Percentiles rank a stretch among this genome's conserved stretches.
Evolutionary conservation across 2,888 invertebrate genomes (phyloP).

Genomic region (Acleris literana): DNA sequence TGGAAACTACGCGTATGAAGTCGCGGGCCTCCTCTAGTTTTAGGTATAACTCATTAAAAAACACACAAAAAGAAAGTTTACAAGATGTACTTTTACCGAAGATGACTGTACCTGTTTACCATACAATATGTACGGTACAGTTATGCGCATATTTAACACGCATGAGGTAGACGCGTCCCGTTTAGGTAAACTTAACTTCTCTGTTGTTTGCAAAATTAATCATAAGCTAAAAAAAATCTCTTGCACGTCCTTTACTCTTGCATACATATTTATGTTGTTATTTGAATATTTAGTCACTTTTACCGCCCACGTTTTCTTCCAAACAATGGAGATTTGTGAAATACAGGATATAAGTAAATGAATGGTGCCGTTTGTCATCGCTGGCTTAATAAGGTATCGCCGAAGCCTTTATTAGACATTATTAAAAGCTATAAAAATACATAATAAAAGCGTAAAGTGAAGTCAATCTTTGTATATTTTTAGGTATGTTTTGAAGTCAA

Average conservation of each 20-base stretch:
- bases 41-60: not conserved
- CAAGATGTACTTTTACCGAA: constrained; percentile 16
- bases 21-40: not conserved
- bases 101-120: constrained; percentile 54
- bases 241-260: constrained; percentile 50
- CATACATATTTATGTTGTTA: constrained; percentile 55
- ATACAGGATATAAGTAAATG: not conserved
- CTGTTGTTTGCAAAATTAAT: constrained; percentile 58
- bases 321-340: constrained; percentile 24
- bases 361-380: not conserved
- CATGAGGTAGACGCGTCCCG: constrained; percentile 45
- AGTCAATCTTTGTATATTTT: no score
- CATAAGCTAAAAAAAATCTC: constrained; percentile 53
- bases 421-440: no score
- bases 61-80: constrained; percentile 12
- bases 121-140: constrained; percentile 59
- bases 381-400: not conserved
- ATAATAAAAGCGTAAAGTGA: no score
- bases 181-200: constrained; percentile 49
- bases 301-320: constrained; percentile 26
- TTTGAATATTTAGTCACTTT: constrained; percentile 30
- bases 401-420: no score
- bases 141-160: constrained; percentile 71
- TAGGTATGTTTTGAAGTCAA: no score
- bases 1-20: no score